Evolutionary conservation across 2,888 invertebrate genomes (phyloP).

Genomic region (Rhabditoides inermis): DNA sequence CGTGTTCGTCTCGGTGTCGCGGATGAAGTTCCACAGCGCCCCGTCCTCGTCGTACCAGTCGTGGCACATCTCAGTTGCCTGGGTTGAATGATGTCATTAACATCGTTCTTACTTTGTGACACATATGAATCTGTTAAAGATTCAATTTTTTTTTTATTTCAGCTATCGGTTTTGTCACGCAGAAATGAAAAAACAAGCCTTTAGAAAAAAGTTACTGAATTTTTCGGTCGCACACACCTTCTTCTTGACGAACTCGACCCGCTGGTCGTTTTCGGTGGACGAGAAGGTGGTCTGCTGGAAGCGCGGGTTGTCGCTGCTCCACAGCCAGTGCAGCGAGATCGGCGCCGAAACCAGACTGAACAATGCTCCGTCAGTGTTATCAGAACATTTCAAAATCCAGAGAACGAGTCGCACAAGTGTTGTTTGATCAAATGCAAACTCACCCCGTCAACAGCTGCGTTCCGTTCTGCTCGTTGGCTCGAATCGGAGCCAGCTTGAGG

Average conservation of each 20-base stretch:
- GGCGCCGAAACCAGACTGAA: slow-evolving; percentile 48
- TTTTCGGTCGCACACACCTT: no score
- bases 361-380: not conserved
- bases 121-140: no score
- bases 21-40: slow-evolving; percentile 48
- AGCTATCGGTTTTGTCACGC: no score
- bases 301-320: slow-evolving; percentile 38
- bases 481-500: slow-evolving; percentile 48
- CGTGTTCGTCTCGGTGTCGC: slow-evolving; percentile 51
- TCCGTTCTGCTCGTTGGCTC: slow-evolving; percentile 38
- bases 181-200: no score
- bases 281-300: slow-evolving; percentile 34
- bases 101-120: no score
- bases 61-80: slow-evolving; percentile 49
- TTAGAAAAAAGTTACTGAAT: no score
- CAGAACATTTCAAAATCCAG: not conserved
- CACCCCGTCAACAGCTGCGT: slow-evolving; percentile 42
- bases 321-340: slow-evolving; percentile 52
- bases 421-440: not conserved
- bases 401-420: not conserved
- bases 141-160: no score
- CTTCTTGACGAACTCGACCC: slow-evolving; percentile 35
- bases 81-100: no score
- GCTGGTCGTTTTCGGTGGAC: slow-evolving; percentile 14
- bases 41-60: slow-evolving; percentile 52